Evolutionary conservation across 2,797 vertebrate genomes (phyloP).

Genomic region (Todus mexicanus): DNA sequence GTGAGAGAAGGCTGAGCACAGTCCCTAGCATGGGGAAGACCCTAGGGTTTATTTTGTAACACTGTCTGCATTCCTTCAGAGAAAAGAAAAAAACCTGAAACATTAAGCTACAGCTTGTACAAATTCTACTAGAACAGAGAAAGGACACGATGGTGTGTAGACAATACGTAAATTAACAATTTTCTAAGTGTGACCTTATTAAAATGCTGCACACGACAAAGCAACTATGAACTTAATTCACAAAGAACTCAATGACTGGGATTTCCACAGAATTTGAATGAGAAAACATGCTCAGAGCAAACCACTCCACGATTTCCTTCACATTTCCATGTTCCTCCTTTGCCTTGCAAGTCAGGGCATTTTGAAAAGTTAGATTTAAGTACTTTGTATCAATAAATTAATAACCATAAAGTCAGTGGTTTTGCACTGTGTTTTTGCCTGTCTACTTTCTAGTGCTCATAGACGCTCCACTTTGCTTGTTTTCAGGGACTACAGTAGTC

Average conservation of each 20-base stretch:
- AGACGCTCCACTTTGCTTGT: neutral
- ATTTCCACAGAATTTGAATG: constrained; percentile 63
- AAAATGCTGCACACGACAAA: constrained; percentile 56
- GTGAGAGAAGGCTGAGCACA: neutral
- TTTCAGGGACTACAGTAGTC: neutral
- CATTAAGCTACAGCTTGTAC: neutral
- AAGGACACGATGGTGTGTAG: neutral
- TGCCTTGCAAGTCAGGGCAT: neutral
- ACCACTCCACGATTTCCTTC: neutral
- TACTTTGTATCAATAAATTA: neutral
- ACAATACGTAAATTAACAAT: constrained; percentile 33
- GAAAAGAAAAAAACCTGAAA: neutral
- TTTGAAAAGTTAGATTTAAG: neutral
- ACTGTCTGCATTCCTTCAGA: neutral
- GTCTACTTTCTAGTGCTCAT: neutral
- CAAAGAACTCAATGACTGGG: constrained; percentile 30
- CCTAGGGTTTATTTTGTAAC: neutral
- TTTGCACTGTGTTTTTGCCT: neutral
- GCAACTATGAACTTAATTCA: constrained; percentile 33
- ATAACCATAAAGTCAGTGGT: neutral
- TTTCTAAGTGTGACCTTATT: constrained; percentile 52
- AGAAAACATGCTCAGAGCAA: neutral
- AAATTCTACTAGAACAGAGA: constrained; percentile 20
- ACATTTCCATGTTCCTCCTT: neutral
- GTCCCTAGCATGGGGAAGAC: neutral